Conservation (phyloP, 2,113 vertebrate genomes). For the Chlorocebus sabaeus region DNA sequence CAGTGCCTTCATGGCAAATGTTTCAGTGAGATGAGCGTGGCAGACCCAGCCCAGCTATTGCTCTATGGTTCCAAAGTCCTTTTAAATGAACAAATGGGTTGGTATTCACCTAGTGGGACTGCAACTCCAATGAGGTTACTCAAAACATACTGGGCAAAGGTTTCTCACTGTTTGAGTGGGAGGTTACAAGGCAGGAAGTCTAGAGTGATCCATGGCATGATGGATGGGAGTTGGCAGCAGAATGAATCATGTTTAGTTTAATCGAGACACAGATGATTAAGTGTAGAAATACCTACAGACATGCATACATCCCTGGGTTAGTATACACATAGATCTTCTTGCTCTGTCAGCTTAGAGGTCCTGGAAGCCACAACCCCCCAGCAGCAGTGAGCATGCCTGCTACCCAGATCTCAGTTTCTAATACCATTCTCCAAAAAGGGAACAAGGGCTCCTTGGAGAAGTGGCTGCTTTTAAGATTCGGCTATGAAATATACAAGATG, state of each 20-base stretch:
- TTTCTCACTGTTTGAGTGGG: not conserved
- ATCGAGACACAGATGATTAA: not conserved
- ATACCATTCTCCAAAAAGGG: not conserved
- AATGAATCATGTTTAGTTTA: not conserved
- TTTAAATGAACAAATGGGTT: slow-evolving; percentile 38
- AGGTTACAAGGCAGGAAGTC: not conserved
- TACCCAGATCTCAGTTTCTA: not conserved
- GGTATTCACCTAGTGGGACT: not conserved
- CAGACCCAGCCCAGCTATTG: not conserved
- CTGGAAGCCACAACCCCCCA: not conserved
- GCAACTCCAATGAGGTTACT: not conserved
- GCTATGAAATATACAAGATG: not conserved
- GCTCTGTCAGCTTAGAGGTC: not conserved
- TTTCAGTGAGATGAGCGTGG: not conserved
- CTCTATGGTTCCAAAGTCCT: not conserved
- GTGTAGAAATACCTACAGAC: not conserved
- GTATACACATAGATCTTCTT: accelerated
- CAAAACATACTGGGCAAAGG: not conserved
- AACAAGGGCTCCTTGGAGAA: not conserved
- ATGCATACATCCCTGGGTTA: accelerated
- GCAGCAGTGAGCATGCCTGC: not conserved
- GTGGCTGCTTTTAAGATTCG: not conserved
- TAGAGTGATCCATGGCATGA: accelerated
- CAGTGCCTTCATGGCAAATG: not conserved
- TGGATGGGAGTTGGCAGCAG: not conserved